phyloP scores from a whole-genome alignment of 2,888 invertebrate genomes.

The Eupithecia centaureata region DNA sequence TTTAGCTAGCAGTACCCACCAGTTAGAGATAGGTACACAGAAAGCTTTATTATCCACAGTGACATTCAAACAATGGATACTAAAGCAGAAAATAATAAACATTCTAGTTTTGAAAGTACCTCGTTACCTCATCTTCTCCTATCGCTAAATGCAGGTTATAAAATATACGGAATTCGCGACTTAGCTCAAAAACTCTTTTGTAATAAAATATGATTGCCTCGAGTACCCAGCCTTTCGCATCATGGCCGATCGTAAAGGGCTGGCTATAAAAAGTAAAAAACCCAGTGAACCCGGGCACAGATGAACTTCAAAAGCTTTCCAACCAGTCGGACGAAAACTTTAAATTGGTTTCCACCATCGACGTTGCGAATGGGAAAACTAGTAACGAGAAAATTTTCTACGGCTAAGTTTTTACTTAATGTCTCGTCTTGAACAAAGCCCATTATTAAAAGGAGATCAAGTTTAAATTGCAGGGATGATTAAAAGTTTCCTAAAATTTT shows the following conservation, averaged over 20 bases:
- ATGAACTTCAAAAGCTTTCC: constrained; percentile 74
- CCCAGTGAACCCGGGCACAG: constrained; percentile 51
- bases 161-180: constrained; percentile 45
- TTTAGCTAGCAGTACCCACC: background rate
- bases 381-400: constrained; percentile 63
- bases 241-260: constrained; percentile 69
- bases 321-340: constrained; percentile 78
- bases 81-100: constrained; percentile 28
- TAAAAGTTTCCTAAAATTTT: background rate
- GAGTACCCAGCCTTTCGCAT: constrained; percentile 62
- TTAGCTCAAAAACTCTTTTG: constrained; percentile 45
- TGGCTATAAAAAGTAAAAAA: constrained; percentile 41
- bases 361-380: constrained; percentile 67
- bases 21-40: background rate
- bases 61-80: constrained; percentile 29
- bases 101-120: constrained; percentile 22
- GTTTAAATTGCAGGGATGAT: constrained; percentile 12
- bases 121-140: constrained; percentile 27
- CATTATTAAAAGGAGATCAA: constrained; percentile 16
- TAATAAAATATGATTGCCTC: constrained; percentile 55
- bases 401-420: constrained; percentile 53
- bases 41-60: background rate
- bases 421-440: constrained; percentile 41
- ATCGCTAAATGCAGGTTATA: constrained; percentile 42
- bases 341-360: constrained; percentile 77